Evolutionary conservation across 2,888 invertebrate genomes (phyloP).

Genomic region (Limnephilus marmoratus): DNA sequence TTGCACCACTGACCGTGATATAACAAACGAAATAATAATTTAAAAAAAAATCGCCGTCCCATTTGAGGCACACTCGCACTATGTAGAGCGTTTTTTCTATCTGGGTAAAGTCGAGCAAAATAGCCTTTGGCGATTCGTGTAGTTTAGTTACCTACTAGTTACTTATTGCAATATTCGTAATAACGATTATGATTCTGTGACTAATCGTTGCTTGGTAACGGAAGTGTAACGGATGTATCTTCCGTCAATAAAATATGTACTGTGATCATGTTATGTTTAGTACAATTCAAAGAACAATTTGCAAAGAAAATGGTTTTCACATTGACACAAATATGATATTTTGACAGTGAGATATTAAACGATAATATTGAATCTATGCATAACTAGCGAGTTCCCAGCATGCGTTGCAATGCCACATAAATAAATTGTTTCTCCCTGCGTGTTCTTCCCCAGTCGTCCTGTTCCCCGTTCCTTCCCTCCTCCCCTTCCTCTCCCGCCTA

Average conservation of each 20-base stretch:
- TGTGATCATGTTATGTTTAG: no score
- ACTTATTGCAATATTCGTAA: neutral
- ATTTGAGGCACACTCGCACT: neutral
- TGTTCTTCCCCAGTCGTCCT: no score
- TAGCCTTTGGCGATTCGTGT: slow-evolving; percentile 14
- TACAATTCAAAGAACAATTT: no score
- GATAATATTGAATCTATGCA: neutral
- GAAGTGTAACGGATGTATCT: slow-evolving; percentile 28
- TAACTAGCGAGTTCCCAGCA: no score
- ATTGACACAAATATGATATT: no score
- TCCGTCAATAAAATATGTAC: neutral
- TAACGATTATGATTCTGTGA: neutral
- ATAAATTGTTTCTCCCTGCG: no score
- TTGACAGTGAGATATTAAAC: neutral
- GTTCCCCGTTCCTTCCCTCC: no score
- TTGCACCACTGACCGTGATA: no score
- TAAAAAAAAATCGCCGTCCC: neutral
- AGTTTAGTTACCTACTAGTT: neutral
- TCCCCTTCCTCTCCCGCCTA: no score
- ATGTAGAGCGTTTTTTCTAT: neutral
- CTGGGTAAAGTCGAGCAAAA: neutral
- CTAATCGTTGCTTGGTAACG: neutral
- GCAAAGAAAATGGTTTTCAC: neutral
- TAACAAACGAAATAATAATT: no score
- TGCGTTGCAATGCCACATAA: no score